Percentiles rank a stretch among this genome's conserved stretches.
phyloP scores from a whole-genome alignment of 2,113 vertebrate species.

The Apteryx owenii region DNA sequence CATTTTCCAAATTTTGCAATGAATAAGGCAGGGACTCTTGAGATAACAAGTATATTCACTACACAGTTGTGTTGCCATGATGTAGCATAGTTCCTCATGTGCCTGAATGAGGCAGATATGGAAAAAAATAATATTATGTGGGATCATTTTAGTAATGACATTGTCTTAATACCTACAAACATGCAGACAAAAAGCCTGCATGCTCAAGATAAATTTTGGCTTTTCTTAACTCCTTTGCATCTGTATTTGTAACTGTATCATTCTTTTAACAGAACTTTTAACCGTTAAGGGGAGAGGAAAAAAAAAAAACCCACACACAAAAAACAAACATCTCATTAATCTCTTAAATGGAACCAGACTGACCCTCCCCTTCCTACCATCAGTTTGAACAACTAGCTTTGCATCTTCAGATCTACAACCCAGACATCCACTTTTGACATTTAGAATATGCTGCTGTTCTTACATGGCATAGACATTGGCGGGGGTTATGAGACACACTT shows the following conservation, averaged over 20 bases:
- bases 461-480: background rate
- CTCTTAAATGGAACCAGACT: background rate
- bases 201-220: background rate
- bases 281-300: background rate
- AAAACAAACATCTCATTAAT: background rate
- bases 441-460: background rate
- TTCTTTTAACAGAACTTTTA: background rate
- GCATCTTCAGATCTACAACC: background rate
- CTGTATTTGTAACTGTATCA: background rate
- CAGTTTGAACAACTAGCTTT: background rate
- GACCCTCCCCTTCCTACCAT: background rate
- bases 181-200: background rate
- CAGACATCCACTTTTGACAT: background rate
- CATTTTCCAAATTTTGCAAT: background rate
- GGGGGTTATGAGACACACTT: background rate
- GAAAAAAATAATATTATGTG: background rate
- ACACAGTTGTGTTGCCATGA: background rate
- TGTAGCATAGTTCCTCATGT: background rate
- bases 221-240: background rate
- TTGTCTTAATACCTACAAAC: background rate
- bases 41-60: background rate
- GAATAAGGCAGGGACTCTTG: background rate
- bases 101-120: background rate
- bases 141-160: background rate
- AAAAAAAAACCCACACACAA: background rate